Base-by-base conservation (phyloP, 1,140 invertebrate species). In the Sinella curviseta region DNA sequence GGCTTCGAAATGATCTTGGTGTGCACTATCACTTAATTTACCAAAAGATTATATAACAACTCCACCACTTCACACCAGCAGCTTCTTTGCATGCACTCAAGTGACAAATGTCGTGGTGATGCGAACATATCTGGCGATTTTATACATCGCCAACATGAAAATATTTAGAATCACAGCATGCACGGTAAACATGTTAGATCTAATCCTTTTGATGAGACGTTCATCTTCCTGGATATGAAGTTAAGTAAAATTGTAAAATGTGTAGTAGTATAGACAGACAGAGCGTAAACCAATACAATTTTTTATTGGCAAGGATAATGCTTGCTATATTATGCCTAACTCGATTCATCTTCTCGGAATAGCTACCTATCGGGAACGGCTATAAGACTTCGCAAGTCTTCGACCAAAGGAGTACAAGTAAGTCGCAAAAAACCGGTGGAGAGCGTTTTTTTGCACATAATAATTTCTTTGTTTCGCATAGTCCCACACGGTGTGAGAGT, bases 141-240 rank as follows among this genome's bases (percentile, higher is more conserved):
- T 48, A 48, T 48, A 48, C 20, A 48, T 48, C 39, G 39, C 39
- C 39, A 20, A 20, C n/a, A n/a, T n/a, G n/a, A n/a, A n/a, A n/a
- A n/a, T n/a, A n/a, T n/a, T n/a, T n/a, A n/a, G n/a, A n/a, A n/a
- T n/a, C n/a, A n/a, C n/a, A n/a, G n/a, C n/a, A n/a, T n/a, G n/a
- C n/a, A n/a, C n/a, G n/a, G n/a, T n/a, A n/a, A n/a, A n/a, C n/a
- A n/a, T n/a, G n/a, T n/a, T n/a, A n/a, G n/a, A n/a, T n/a, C n/a
- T n/a, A n/a, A n/a, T 73, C 24, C 26, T 28, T 73, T 73, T 20
- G 30, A 34, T 73, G 67, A 34, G 57, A n/a, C 24, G 57, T 60
- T 73, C 34, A 73, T 73, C 34, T 34, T 73, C 30, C 67, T 73
- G 30, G 34, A 73, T 73, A 34, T 30, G n/a, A n/a, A n/a, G n/a